These are phyloP conservation scores for Syngnathoides biaculeatus DNA, from an alignment of 2,113 vertebrate species.

Conservation along the genomic window DNA sequence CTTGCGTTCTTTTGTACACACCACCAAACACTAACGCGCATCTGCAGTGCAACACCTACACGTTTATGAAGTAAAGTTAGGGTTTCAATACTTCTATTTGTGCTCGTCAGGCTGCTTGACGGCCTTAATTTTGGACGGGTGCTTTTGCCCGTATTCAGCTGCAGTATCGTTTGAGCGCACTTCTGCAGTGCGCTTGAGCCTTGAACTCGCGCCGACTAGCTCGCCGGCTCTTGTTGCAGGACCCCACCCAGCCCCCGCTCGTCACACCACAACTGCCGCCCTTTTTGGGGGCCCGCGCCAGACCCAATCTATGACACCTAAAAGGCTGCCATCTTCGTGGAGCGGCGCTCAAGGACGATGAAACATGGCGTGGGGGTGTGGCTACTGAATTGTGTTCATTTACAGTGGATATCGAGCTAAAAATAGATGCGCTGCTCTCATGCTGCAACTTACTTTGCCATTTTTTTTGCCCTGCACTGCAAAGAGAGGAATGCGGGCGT, in stretches of 20 bases:
- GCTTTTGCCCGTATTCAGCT: conserved; percentile 49
- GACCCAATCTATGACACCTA: conserved; percentile 21
- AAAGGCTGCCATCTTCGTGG: conserved; percentile 3
- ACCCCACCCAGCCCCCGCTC: conserved; percentile 27
- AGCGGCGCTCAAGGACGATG: conserved; percentile 40
- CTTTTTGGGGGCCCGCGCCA: conserved; percentile 11
- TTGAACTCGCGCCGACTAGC: conserved; percentile 53
- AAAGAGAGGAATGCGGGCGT: conserved; percentile 4
- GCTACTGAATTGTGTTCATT: conserved; percentile 24
- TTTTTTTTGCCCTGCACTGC: background rate
- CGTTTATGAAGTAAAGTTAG: background rate
- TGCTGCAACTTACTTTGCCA: background rate
- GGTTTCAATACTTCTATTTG: conserved; percentile 19
- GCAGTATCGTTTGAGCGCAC: conserved; percentile 65
- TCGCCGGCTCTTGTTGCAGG: conserved; percentile 27
- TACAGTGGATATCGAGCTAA: conserved; percentile 23
- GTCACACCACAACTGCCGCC: conserved; percentile 3
- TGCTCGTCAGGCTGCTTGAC: conserved; percentile 16
- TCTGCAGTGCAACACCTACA: conserved; percentile 10
- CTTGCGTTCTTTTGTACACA: conserved; percentile 18
- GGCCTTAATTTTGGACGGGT: conserved; percentile 36
- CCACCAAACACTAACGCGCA: conserved; percentile 4
- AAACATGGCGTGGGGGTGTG: conserved; percentile 16
- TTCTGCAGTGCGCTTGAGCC: conserved; percentile 65
- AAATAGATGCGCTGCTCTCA: conserved; percentile 36